Percentiles rank a stretch among this genome's conserved stretches.
Conservation (phyloP, 23 tunicate species). For the Botrylloides violaceus region DNA sequence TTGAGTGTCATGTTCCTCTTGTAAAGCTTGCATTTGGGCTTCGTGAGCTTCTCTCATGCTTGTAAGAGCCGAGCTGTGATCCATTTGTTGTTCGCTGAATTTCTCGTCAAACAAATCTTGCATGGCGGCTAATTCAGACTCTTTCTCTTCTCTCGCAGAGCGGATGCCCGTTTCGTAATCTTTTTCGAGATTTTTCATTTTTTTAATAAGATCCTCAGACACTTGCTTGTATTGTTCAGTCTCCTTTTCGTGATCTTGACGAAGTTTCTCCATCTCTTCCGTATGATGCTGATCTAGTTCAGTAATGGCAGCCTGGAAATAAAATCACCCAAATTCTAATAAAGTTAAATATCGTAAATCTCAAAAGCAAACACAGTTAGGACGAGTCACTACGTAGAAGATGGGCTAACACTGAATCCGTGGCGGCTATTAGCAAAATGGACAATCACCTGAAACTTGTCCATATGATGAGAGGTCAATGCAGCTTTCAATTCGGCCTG, state of each 20-base stretch:
- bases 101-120: conserved; percentile 32
- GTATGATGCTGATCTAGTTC: conserved; percentile 80
- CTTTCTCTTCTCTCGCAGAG: conserved; percentile 52
- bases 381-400: too few species aligned
- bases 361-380: too few species aligned
- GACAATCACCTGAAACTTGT: conserved; percentile 82
- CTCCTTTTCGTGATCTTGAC: conserved; percentile 42
- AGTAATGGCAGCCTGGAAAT: conserved; percentile 59
- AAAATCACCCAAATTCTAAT: too few species aligned
- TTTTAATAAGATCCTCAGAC: conserved; percentile 17
- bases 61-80: conserved; percentile 6
- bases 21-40: conserved; percentile 26
- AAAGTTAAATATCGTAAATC: background rate
- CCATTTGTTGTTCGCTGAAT: conserved; percentile 1
- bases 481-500: conserved; percentile 58
- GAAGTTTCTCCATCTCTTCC: conserved; percentile 53
- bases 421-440: too few species aligned
- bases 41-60: conserved; percentile 35
- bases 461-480: conserved; percentile 70
- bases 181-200: conserved; percentile 32
- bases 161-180: conserved; percentile 31
- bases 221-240: conserved; percentile 31
- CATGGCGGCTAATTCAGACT: conserved; percentile 30
- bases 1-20: conserved; percentile 68
- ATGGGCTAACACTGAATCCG: too few species aligned